Evolutionary conservation across 2,113 vertebrate genomes (phyloP).

Genomic region (Rhizomys pruinosus): DNA sequence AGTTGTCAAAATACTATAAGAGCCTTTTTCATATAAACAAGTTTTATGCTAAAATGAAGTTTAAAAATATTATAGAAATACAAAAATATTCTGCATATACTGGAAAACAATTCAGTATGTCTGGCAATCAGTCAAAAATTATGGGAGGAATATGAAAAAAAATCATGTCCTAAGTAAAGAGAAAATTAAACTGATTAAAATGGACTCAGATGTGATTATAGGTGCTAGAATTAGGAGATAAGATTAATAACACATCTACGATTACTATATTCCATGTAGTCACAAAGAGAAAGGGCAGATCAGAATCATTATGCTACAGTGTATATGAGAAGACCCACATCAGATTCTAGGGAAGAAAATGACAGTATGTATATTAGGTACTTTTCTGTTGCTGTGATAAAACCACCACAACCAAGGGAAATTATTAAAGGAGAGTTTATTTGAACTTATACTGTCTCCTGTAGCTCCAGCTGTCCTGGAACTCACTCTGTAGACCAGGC

Average conservation of each 20-base stretch:
- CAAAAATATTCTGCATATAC: neutral
- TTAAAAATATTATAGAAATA: slow-evolving; percentile 45
- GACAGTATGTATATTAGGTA: neutral
- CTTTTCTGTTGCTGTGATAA: no score
- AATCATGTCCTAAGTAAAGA: neutral
- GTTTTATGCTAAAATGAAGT: neutral
- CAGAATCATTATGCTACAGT: neutral
- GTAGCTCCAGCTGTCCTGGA: no score
- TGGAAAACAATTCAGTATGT: neutral
- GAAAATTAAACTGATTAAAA: slow-evolving; percentile 36
- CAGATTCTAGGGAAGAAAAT: neutral
- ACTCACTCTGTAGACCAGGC: no score
- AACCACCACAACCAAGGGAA: no score
- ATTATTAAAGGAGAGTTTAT: no score
- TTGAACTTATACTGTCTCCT: no score
- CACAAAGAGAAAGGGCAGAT: neutral
- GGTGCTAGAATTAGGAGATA: slow-evolving; percentile 42
- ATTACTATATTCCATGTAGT: slow-evolving; percentile 16
- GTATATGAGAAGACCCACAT: neutral
- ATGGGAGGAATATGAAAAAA: neutral
- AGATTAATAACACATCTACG: slow-evolving; percentile 22
- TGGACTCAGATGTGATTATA: slow-evolving; percentile 22
- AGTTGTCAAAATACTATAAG: neutral
- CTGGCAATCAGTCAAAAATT: neutral
- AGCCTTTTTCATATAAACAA: slow-evolving; percentile 9